These are phyloP conservation scores for Helogale parvula DNA, from an alignment of 2,113 vertebrate species.

Conservation along the genomic window DNA sequence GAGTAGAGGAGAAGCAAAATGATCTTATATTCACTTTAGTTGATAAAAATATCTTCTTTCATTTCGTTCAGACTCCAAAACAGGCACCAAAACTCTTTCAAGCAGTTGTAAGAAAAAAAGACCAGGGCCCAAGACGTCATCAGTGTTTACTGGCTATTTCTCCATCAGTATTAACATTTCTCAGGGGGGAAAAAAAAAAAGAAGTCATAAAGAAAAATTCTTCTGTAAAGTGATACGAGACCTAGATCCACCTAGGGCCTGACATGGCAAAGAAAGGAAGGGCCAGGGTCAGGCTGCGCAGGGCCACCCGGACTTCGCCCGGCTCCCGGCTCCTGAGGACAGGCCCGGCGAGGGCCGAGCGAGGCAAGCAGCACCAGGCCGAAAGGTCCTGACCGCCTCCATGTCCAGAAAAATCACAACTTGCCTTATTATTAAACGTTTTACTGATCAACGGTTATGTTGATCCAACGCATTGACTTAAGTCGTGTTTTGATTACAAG, in stretches of 20 bases:
- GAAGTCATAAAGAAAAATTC: not conserved
- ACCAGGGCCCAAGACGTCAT: not conserved
- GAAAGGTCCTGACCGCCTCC: not conserved
- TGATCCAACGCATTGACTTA: not conserved
- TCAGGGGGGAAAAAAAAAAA: not conserved
- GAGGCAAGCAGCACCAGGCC: fast-evolving
- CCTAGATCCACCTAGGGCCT: not conserved
- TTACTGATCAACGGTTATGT: not conserved
- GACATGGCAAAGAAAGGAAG: not conserved
- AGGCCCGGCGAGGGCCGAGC: not conserved
- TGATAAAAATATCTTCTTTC: not conserved
- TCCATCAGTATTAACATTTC: not conserved
- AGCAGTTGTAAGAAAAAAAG: not conserved
- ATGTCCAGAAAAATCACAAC: not conserved
- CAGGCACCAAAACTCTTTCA: not conserved
- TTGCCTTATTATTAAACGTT: conserved; percentile 20
- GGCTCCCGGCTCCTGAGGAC: fast-evolving
- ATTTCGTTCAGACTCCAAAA: not conserved
- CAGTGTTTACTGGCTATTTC: not conserved
- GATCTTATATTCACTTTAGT: not conserved
- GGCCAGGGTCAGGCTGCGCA: not conserved
- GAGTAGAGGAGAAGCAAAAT: not conserved
- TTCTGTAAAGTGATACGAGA: not conserved
- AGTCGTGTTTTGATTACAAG: not conserved
- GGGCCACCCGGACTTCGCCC: fast-evolving